Evolutionary conservation across 2,888 invertebrate species (phyloP), one percentile per base, ranked within the genome.

Genomic region (Clusia tigrina): DNA sequence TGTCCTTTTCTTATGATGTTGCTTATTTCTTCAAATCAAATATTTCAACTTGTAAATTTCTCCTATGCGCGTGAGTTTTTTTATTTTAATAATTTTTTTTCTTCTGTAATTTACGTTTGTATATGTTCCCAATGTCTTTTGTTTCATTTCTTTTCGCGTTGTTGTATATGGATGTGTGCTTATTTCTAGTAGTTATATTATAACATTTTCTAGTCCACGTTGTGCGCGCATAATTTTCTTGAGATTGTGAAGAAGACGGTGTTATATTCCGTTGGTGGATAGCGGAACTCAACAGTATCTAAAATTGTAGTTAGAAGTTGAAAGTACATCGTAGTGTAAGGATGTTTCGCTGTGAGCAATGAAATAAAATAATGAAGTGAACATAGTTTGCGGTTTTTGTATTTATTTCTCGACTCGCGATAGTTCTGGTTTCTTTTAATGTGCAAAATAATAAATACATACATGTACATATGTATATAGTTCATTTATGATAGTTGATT

Each of bases 271-370:
- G 74, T 80, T 79, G 78, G 69, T 65, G 74, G 76, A 76, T 80
- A 78, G 76, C 69, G 68, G 15, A 48, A 12, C 64, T 59, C 48
- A 48, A 59, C 61, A 46, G 57, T 54, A 60, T 48, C 61, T 57
- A 58, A 48, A 56, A 59, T 63, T 72, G 67, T 70, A 71, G 71
- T 69, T 79, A 81, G 82, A 81, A 80, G 79, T 80, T 74, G 69
- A 77, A 81, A 78, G 76, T 73, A 78, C 79, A 78, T 74, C 80
- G 81, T 75, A 73, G 78, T 66, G 80, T 73, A 72, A 79, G 78
- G 81, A 80, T 79, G 81, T 80, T 68, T 60, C n/a, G 32, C 32
- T 32, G 32, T 32, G 32, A 9, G 12, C 6, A 32, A 32, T 32
- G n/a, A n/a, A n/a, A n/a, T n/a, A n/a, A n/a, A n/a, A n/a, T n/a